These are phyloP conservation scores for Parnassius apollo DNA, from an alignment of 2,888 invertebrate genomes.

Conservation along the genomic window DNA sequence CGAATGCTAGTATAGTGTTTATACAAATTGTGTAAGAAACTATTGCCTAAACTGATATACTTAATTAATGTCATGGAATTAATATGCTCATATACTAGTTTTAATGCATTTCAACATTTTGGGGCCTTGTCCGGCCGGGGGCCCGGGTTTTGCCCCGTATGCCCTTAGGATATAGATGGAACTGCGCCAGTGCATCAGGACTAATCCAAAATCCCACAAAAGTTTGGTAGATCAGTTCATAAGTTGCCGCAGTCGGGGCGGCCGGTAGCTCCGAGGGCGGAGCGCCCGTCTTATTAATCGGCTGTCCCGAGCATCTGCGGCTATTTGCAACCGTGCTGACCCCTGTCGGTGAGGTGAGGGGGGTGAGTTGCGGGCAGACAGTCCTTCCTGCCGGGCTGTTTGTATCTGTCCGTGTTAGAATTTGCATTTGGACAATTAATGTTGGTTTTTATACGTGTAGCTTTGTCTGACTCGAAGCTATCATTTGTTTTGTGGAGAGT, in stretches of 20 bases:
- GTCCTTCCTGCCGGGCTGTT: conserved; percentile 32
- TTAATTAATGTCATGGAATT: too few species aligned
- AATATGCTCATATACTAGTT: too few species aligned
- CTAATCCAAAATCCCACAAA: conserved; percentile 30
- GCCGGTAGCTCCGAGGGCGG: conserved; percentile 39
- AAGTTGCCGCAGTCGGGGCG: conserved; percentile 41
- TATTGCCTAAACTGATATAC: too few species aligned
- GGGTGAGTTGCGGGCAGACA: conserved; percentile 25
- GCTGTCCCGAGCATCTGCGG: conserved; percentile 78
- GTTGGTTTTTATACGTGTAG: conserved; percentile 21
- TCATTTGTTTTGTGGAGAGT: conserved; percentile 12
- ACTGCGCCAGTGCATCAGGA: not conserved
- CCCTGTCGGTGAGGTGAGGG: conserved; percentile 46
- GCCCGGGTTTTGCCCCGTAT: too few species aligned
- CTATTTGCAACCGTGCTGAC: conserved; percentile 65
- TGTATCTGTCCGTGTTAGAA: conserved; percentile 34
- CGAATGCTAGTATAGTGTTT: too few species aligned
- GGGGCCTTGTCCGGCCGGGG: too few species aligned
- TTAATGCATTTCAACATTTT: too few species aligned
- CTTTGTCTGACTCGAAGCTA: conserved; percentile 13
- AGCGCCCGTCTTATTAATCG: conserved; percentile 76
- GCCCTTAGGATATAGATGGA: too few species aligned
- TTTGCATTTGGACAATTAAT: conserved; percentile 28
- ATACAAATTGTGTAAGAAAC: too few species aligned
- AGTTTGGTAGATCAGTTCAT: conserved; percentile 61